Evolutionary conservation across 1,140 invertebrate genomes (phyloP).

Genomic region (Drosophila sproati): DNA sequence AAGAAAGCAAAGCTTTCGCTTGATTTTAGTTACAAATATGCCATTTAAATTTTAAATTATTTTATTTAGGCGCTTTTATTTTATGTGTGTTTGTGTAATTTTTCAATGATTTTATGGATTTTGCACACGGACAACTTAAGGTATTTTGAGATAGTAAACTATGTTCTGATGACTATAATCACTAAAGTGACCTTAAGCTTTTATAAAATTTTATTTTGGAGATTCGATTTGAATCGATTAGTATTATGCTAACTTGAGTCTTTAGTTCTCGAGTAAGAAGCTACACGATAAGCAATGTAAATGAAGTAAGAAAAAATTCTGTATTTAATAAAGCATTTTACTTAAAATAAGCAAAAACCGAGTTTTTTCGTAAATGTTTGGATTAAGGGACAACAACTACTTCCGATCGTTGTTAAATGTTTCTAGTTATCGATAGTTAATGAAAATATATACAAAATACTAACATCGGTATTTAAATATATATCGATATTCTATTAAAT

Average conservation of each 20-base stretch:
- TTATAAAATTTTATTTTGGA: not conserved
- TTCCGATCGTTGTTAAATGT: too few relatives aligned
- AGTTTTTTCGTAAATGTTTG: too few relatives aligned
- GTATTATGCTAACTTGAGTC: conserved; percentile 15
- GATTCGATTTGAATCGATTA: conserved; percentile 10
- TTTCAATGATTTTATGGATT: too few relatives aligned
- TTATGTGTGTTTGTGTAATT: too few relatives aligned
- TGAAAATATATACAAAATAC: conserved; percentile 1
- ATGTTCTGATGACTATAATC: conserved; percentile 42
- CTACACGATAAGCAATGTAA: not conserved
- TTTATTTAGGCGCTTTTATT: not conserved
- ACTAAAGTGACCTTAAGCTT: conserved; percentile 48
- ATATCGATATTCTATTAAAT: not conserved
- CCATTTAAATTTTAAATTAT: not conserved
- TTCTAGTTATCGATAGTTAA: not conserved
- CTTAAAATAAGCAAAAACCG: too few relatives aligned
- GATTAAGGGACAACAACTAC: too few relatives aligned
- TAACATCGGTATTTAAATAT: not conserved
- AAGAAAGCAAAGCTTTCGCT: conserved; percentile 39
- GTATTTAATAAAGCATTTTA: too few relatives aligned
- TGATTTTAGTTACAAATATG: conserved; percentile 10
- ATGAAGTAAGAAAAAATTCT: too few relatives aligned
- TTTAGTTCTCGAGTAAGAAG: conserved; percentile 6
- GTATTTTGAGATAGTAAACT: too few relatives aligned
- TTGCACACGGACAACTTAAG: too few relatives aligned